These are phyloP conservation scores for Actinostola sp. DNA, from an alignment of 92 coral and sea anemone species.

Conservation along the genomic window DNA sequence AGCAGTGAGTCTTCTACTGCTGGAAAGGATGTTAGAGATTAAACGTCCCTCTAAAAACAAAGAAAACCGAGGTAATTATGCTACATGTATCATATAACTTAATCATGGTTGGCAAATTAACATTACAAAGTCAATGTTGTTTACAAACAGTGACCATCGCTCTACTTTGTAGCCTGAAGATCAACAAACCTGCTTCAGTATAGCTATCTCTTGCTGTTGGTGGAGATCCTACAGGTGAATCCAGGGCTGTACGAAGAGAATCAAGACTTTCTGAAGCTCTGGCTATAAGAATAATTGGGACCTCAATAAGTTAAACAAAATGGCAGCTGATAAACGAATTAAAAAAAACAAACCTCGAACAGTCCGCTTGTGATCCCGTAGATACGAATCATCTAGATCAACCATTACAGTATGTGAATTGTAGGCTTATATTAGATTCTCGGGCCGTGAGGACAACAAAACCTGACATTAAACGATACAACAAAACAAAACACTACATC, in stretches of 20 bases:
- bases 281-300: conserved; percentile 25
- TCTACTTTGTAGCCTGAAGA: no score
- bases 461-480: background rate
- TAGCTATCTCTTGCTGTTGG: conserved; percentile 47
- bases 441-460: background rate
- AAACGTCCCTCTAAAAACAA: no score
- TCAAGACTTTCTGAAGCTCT: conserved; percentile 80
- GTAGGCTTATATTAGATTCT: background rate
- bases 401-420: conserved; percentile 48
- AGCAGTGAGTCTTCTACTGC: no score
- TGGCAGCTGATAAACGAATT: background rate
- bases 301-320: background rate
- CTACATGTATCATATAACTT: no score
- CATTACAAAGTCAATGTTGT: no score
- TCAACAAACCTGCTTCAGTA: conserved; percentile 79
- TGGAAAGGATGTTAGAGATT: no score
- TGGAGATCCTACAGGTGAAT: conserved; percentile 67
- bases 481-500: conserved; percentile 28
- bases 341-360: conserved; percentile 57
- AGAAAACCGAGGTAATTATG: no score
- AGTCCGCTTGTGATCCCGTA: conserved; percentile 63
- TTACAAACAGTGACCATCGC: no score
- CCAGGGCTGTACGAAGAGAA: conserved; percentile 61
- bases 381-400: conserved; percentile 75
- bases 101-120: no score